Conservation (phyloP, 2,888 invertebrate genomes). For the Brachypterus glaber region DNA sequence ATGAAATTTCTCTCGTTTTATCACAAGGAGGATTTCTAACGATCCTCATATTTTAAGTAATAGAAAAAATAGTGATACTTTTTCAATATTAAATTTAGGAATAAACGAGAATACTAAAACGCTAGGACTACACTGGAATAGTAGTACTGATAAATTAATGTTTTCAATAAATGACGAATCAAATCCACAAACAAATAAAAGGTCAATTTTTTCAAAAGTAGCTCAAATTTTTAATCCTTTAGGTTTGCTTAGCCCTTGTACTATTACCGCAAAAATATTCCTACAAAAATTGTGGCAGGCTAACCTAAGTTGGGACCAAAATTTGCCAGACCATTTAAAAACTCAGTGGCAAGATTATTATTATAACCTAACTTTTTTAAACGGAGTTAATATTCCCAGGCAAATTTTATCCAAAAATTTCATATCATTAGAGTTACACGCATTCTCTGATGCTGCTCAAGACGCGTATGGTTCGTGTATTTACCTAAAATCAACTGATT, state of each 20-base stretch:
- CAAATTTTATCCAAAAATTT: conserved; percentile 4
- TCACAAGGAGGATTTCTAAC: too few species aligned
- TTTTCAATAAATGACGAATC: too few species aligned
- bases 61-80: neutral
- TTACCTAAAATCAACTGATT: too few species aligned
- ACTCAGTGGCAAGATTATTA: conserved; percentile 6
- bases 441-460: conserved; percentile 14
- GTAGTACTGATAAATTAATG: conserved; percentile 2
- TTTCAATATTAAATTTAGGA: conserved; percentile 3
- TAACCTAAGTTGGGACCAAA: conserved; percentile 11
- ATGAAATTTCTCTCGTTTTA: neutral
- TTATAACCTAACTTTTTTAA: neutral
- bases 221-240: conserved; percentile 15
- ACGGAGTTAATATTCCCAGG: conserved; percentile 7
- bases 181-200: neutral
- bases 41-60: too few species aligned
- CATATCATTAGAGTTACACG: conserved; percentile 11
- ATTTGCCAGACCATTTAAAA: conserved; percentile 6
- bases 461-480: conserved; percentile 14
- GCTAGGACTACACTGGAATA: conserved; percentile 9
- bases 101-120: conserved; percentile 5
- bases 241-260: conserved; percentile 9
- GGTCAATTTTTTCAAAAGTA: conserved; percentile 9
- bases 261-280: conserved; percentile 13
- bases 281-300: conserved; percentile 13